Evolutionary conservation across 2,888 invertebrate species (phyloP).

Genomic region (Brenthis daphne): DNA sequence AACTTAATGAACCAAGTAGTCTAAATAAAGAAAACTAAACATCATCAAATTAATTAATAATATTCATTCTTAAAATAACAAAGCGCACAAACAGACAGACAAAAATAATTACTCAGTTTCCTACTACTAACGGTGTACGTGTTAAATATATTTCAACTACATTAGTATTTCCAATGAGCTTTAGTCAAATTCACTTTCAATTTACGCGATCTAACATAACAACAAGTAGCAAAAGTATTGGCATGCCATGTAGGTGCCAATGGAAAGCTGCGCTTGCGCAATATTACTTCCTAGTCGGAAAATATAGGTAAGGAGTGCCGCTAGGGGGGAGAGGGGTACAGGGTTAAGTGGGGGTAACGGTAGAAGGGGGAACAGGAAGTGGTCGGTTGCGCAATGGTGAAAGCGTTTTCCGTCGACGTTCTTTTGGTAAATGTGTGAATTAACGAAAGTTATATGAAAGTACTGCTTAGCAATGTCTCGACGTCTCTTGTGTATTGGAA

Average conservation of each 20-base stretch:
- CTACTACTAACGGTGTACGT: too few relatives aligned
- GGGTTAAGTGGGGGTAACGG: conserved; percentile 31
- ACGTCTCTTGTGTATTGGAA: not conserved
- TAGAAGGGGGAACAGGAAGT: conserved; percentile 62
- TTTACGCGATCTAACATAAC: not conserved
- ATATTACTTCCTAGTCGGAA: conserved; percentile 71
- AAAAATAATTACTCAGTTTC: too few relatives aligned
- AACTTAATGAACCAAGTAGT: too few relatives aligned
- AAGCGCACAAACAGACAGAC: too few relatives aligned
- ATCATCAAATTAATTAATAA: too few relatives aligned
- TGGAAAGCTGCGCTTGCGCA: conserved; percentile 67
- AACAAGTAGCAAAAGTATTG: conserved; percentile 31
- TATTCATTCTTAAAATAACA: too few relatives aligned
- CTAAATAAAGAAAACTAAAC: too few relatives aligned
- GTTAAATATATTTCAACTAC: too few relatives aligned
- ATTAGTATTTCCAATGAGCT: not conserved
- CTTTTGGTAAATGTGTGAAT: conserved; percentile 80
- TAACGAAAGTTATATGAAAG: conserved; percentile 77
- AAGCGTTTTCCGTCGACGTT: conserved; percentile 78
- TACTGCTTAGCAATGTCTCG: conserved; percentile 13
- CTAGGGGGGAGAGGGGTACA: conserved; percentile 32
- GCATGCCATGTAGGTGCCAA: conserved; percentile 48
- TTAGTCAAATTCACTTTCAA: not conserved
- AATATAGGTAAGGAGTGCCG: conserved; percentile 75
- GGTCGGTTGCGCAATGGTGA: conserved; percentile 75